Conservation (phyloP, 2,797 vertebrate species). For the Eleutherodactylus coqui region DNA sequence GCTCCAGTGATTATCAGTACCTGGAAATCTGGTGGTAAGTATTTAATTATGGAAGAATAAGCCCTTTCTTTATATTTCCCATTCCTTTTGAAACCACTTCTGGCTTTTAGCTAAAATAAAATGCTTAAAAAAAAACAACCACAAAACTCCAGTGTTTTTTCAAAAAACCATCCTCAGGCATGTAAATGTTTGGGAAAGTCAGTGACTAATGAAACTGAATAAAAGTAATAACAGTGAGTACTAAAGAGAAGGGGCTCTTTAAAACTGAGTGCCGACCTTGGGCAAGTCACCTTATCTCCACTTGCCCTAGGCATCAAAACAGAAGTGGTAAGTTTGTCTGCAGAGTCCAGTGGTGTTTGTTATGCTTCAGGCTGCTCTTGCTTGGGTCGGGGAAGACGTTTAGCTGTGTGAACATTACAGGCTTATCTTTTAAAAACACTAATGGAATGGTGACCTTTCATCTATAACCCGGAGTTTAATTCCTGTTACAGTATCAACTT, state of each 20-base stretch:
- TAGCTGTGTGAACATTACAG: neutral
- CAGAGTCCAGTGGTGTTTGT: constrained; percentile 28
- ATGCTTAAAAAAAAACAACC: too few relatives aligned
- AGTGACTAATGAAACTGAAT: constrained; percentile 36
- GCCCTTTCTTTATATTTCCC: too few relatives aligned
- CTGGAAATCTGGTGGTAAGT: too few relatives aligned
- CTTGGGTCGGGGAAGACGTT: neutral
- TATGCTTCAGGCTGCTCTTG: neutral
- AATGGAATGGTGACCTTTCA: constrained; percentile 18
- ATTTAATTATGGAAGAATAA: too few relatives aligned
- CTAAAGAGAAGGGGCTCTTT: constrained; percentile 25
- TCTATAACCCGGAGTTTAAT: constrained; percentile 11
- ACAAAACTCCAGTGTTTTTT: too few relatives aligned
- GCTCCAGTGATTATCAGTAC: too few relatives aligned
- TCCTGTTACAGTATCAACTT: constrained; percentile 8
- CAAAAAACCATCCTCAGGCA: neutral
- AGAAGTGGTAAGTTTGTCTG: neutral
- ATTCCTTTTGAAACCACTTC: too few relatives aligned
- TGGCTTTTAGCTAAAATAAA: too few relatives aligned
- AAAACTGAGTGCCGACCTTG: constrained; percentile 30
- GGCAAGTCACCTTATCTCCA: constrained; percentile 39
- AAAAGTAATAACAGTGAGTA: constrained; percentile 46
- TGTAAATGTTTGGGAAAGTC: constrained; percentile 4
- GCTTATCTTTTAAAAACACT: constrained; percentile 3
- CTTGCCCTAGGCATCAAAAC: constrained; percentile 56